Evolutionary conservation across 1,140 invertebrate genomes (phyloP).

Genomic region (Tetramorium parvispinum): DNA sequence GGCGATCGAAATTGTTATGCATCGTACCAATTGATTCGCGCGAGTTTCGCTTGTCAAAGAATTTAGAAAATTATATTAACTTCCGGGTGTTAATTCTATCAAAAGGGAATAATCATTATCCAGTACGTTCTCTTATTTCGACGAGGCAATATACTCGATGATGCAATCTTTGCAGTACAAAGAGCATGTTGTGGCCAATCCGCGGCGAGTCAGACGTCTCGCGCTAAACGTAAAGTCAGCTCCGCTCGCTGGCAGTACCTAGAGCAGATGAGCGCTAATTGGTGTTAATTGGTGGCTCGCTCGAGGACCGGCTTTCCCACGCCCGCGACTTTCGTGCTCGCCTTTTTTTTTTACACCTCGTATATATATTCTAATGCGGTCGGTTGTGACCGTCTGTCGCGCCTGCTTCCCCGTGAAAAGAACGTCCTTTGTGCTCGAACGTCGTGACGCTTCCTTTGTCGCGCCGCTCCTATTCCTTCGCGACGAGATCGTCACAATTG

Average conservation of each 20-base stretch:
- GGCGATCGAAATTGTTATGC: conserved; percentile 31
- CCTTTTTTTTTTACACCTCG: conserved; percentile 70
- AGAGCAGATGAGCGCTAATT: conserved; percentile 79
- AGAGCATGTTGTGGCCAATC: conserved; percentile 67
- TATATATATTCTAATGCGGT: conserved; percentile 63
- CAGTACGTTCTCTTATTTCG: background rate
- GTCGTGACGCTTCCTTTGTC: conserved; percentile 62
- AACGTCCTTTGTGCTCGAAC: conserved; percentile 56
- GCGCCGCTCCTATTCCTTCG: conserved; percentile 42
- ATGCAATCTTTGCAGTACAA: conserved; percentile 54
- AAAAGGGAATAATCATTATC: background rate
- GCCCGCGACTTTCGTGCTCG: conserved; percentile 77
- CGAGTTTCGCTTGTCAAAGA: background rate
- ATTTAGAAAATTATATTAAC: background rate
- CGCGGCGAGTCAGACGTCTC: conserved; percentile 63
- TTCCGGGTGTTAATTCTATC: background rate
- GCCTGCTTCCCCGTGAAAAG: conserved; percentile 57
- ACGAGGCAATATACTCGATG: conserved; percentile 28
- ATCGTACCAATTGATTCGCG: background rate
- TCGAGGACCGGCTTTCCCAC: conserved; percentile 75
- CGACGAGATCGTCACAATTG: conserved; percentile 39
- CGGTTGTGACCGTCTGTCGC: conserved; percentile 6
- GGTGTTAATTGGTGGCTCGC: conserved; percentile 78
- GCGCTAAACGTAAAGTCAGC: conserved; percentile 75
- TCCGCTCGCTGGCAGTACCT: conserved; percentile 69